Conservation (phyloP, 2,888 invertebrate species). For the Limenitis arthemis region DNA sequence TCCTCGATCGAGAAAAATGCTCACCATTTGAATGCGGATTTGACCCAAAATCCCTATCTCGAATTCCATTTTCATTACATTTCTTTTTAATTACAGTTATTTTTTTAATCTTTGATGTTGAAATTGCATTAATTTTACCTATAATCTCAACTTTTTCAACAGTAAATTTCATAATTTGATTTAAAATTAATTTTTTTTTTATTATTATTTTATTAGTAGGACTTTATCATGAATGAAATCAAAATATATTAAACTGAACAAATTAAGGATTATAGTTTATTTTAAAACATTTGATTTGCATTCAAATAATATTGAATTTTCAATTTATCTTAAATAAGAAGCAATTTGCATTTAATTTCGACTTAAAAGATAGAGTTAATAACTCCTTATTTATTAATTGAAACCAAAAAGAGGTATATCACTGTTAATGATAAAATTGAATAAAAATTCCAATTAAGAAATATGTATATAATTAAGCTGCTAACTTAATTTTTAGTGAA, state of each 20-base stretch:
- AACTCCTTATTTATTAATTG: slow-evolving; percentile 71
- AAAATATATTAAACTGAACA: slow-evolving; percentile 58
- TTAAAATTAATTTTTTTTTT: slow-evolving; percentile 50
- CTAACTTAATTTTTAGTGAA: slow-evolving; percentile 75
- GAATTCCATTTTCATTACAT: slow-evolving; percentile 57
- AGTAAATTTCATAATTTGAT: slow-evolving; percentile 42
- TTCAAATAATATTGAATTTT: slow-evolving; percentile 49
- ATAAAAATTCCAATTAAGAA: too few species aligned
- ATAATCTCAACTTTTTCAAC: slow-evolving; percentile 56
- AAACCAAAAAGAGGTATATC: slow-evolving; percentile 76
- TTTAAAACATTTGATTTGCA: slow-evolving; percentile 56
- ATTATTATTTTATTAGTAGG: slow-evolving; percentile 71
- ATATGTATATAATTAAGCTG: slow-evolving; percentile 74
- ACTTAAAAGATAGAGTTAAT: slow-evolving; percentile 56
- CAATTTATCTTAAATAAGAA: slow-evolving; percentile 70
- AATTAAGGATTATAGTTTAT: too few species aligned
- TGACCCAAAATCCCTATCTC: slow-evolving; percentile 49
- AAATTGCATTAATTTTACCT: slow-evolving; percentile 76
- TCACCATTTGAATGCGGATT: slow-evolving; percentile 74
- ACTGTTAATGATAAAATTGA: slow-evolving; percentile 78
- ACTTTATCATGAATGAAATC: slow-evolving; percentile 55
- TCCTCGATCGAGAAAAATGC: slow-evolving; percentile 73
- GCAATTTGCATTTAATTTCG: slow-evolving; percentile 68
- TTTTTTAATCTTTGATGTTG: slow-evolving; percentile 82
- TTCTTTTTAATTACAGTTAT: slow-evolving; percentile 79